Conservation (phyloP, 2,888 invertebrate genomes). For the Sarcophaga variegata region DNA sequence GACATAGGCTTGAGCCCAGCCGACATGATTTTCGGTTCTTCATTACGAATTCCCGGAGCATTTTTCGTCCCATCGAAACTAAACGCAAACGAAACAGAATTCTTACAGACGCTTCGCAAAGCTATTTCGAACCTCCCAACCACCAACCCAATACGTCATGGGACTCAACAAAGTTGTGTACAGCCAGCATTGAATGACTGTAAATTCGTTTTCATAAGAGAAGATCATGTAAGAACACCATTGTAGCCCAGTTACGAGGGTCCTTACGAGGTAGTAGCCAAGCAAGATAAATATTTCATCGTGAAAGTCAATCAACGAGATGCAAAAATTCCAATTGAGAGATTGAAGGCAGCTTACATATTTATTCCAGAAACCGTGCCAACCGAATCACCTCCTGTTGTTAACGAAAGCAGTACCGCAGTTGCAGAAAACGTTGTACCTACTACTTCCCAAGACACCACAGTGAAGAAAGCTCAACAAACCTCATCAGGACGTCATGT, state of each 20-base stretch:
- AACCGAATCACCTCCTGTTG: neutral
- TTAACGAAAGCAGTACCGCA: neutral
- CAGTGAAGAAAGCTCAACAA: neutral
- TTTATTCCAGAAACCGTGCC: neutral
- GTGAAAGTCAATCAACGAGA: neutral
- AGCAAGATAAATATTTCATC: neutral
- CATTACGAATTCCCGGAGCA: constrained; percentile 6
- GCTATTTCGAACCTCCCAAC: neutral
- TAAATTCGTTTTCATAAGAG: neutral
- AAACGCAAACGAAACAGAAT: neutral
- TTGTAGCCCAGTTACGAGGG: neutral
- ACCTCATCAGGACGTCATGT: constrained; percentile 5
- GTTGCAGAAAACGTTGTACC: neutral
- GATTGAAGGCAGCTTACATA: neutral
- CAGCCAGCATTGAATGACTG: neutral
- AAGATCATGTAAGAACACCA: neutral
- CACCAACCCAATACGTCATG: neutral
- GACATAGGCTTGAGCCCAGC: neutral
- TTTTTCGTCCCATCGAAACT: neutral
- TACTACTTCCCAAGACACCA: neutral
- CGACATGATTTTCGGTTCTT: neutral
- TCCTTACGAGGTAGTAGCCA: neutral
- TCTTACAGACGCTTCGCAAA: neutral
- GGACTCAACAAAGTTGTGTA: neutral
- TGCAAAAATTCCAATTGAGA: neutral